phyloP scores from a whole-genome alignment of 1,140 invertebrate genomes.

The Hylaeus volcanicus region DNA sequence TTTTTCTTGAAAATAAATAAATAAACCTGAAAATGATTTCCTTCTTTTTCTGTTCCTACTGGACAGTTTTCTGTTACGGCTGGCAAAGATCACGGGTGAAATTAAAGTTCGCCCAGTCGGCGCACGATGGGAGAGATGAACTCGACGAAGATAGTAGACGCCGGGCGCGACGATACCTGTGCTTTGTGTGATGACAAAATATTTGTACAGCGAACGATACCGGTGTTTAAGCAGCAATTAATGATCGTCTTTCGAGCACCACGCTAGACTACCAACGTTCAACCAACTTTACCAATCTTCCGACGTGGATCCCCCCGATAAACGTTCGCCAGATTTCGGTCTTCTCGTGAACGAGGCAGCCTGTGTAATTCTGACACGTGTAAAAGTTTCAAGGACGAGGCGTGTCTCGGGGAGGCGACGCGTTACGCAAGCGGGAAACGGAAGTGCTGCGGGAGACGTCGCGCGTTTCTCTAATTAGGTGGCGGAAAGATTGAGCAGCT shows the following conservation, averaged over 20 bases:
- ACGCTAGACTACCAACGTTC: neutral
- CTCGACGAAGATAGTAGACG: neutral
- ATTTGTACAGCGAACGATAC: slow-evolving; percentile 40
- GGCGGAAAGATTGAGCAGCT: neutral
- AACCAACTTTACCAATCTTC: neutral
- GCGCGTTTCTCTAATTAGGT: slow-evolving; percentile 27
- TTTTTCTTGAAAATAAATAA: too few relatives aligned
- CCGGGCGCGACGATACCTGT: neutral
- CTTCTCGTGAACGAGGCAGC: neutral
- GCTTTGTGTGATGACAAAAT: slow-evolving; percentile 29
- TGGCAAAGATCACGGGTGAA: too few relatives aligned
- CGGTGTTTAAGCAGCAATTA: slow-evolving; percentile 34
- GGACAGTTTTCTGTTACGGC: too few relatives aligned
- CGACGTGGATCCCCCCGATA: too few relatives aligned
- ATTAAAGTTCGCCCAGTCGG: neutral
- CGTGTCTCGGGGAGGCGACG: slow-evolving; percentile 26
- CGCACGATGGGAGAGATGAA: neutral
- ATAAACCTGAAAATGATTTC: too few relatives aligned
- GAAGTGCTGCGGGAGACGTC: slow-evolving; percentile 28
- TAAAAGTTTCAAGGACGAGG: slow-evolving; percentile 51
- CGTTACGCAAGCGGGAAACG: slow-evolving; percentile 52
- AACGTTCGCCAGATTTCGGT: too few relatives aligned
- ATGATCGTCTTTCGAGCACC: slow-evolving; percentile 5
- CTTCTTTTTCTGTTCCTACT: too few relatives aligned
- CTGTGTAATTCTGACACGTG: slow-evolving; percentile 55